Conservation (phyloP, 37 sponge, comb jelly and placozoan genomes). For the Beroe ovata region DNA sequence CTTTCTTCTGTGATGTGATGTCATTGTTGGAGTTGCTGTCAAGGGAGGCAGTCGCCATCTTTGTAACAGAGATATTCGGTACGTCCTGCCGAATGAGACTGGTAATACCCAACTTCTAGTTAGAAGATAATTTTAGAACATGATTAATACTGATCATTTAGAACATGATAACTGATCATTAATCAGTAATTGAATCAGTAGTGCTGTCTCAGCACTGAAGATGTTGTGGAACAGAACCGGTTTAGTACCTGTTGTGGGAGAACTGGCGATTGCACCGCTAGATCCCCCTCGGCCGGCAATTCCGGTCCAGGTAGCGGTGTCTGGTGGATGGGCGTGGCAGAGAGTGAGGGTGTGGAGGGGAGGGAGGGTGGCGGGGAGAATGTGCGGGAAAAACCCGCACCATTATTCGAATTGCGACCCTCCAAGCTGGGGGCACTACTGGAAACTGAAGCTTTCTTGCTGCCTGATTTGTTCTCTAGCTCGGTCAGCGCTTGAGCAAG, state of each 20-base stretch:
- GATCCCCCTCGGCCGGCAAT: neutral
- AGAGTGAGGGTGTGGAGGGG: constrained; percentile 8
- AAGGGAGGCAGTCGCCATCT: neutral
- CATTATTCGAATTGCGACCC: neutral
- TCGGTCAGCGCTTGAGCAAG: neutral
- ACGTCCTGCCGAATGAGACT: neutral
- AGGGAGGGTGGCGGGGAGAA: constrained; percentile 28
- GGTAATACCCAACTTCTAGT: too few species aligned
- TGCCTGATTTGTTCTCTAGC: neutral
- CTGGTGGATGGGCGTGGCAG: neutral
- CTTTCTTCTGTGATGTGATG: constrained; percentile 6
- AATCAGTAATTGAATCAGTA: too few species aligned
- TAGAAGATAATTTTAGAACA: too few species aligned
- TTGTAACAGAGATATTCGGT: constrained; percentile 33
- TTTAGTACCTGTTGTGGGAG: neutral
- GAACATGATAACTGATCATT: too few species aligned
- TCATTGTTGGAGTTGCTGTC: neutral
- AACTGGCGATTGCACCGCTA: neutral
- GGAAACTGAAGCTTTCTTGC: neutral
- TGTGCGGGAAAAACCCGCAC: neutral
- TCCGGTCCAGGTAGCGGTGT: constrained; percentile 8
- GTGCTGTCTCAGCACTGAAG: too few species aligned
- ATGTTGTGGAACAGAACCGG: too few species aligned
- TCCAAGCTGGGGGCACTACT: neutral
- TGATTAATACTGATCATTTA: too few species aligned